Conservation (phyloP, 2,888 invertebrate species). For the Plagodis pulveraria region DNA sequence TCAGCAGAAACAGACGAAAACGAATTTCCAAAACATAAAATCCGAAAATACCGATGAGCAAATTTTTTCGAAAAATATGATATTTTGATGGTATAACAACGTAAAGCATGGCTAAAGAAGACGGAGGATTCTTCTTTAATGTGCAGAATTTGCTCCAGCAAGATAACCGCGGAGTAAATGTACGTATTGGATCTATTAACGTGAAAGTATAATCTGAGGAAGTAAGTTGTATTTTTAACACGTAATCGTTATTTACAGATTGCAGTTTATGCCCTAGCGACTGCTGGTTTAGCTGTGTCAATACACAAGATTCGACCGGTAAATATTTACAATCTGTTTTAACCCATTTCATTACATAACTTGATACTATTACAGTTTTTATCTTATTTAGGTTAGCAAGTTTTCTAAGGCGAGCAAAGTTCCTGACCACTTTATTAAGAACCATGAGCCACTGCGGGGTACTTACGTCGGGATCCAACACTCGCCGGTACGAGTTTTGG, state of each 20-base stretch:
- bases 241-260: conserved; percentile 72
- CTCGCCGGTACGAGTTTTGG: conserved; percentile 74
- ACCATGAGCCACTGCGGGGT: conserved; percentile 80
- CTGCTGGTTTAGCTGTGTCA: conserved; percentile 82
- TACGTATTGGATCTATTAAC: conserved; percentile 49
- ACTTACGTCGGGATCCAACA: conserved; percentile 81
- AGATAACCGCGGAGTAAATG: conserved; percentile 79
- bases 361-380: conserved; percentile 40
- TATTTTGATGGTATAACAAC: conserved; percentile 40
- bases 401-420: conserved; percentile 85
- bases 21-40: conserved; percentile 47
- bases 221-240: conserved; percentile 35
- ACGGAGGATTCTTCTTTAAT: conserved; percentile 62
- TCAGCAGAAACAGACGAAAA: conserved; percentile 26
- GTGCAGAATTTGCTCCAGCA: conserved; percentile 67
- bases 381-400: conserved; percentile 83
- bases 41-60: conserved; percentile 71
- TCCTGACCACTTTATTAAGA: conserved; percentile 83
- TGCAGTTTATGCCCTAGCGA: conserved; percentile 84
- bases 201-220: background rate
- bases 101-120: conserved; percentile 58
- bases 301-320: conserved; percentile 86
- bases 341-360: conserved; percentile 67
- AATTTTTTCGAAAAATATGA: conserved; percentile 63
- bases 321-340: conserved; percentile 51